A percentile compares a stretch with the other conserved stretches of the same genome.
phyloP scores from a whole-genome alignment of 2,888 invertebrate species.

The Notodonta ziczac region DNA sequence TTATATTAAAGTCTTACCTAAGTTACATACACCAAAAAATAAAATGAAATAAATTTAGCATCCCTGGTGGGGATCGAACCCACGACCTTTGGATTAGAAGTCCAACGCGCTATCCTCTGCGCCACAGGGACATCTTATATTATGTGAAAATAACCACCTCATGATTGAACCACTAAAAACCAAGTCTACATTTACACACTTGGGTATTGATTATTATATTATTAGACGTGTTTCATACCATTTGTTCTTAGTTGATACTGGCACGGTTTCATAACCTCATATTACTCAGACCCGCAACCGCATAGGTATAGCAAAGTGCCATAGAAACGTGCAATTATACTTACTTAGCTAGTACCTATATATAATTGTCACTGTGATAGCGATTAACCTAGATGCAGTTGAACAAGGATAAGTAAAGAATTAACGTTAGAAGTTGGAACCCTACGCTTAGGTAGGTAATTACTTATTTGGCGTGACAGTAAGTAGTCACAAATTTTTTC shows the following conservation, averaged over 20 bases:
- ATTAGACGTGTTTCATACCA: neutral
- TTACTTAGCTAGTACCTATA: neutral
- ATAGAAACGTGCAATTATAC: neutral
- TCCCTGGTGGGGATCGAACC: conserved; percentile 90
- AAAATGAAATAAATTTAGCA: conserved; percentile 47
- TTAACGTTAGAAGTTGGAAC: neutral
- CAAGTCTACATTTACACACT: too few relatives aligned
- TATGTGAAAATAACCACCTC: neutral
- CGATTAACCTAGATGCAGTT: conserved; percentile 1
- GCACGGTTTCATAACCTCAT: conserved; percentile 31
- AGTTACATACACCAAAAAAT: neutral
- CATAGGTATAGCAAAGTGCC: conserved; percentile 19
- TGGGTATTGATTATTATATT: neutral
- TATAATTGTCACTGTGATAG: neutral
- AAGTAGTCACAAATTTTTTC: too few relatives aligned
- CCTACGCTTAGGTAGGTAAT: too few relatives aligned
- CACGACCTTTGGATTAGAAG: conserved; percentile 92
- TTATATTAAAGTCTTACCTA: too few relatives aligned
- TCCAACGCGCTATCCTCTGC: conserved; percentile 91
- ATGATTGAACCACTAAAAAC: too few relatives aligned
- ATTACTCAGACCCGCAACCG: conserved; percentile 29
- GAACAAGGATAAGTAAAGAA: conserved; percentile 1
- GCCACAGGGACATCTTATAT: conserved; percentile 85
- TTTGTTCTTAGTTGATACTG: neutral
- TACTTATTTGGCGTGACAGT: too few relatives aligned